Percentiles rank a stretch among this genome's conserved stretches.
These are phyloP conservation scores for Drosophila mulleri DNA, from an alignment of 2,888 invertebrate species.

Conservation along the genomic window DNA sequence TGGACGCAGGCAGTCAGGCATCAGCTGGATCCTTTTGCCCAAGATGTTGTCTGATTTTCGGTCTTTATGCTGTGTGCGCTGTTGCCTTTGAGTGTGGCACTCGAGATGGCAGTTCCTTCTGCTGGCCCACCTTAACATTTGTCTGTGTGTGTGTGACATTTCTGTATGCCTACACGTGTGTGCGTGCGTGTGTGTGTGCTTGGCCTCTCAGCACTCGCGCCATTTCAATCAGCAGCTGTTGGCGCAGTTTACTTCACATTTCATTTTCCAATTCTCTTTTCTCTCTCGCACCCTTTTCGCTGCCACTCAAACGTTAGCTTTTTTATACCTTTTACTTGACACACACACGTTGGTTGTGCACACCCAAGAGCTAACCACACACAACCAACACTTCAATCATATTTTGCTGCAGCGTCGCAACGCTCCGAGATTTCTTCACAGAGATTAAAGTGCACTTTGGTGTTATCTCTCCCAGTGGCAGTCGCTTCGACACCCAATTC, in stretches of 20 bases:
- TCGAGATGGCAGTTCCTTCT: constrained; percentile 16
- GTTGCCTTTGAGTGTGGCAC: constrained; percentile 55
- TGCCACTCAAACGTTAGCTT: constrained; percentile 60
- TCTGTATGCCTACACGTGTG: constrained; percentile 21
- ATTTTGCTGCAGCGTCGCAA: constrained; percentile 66
- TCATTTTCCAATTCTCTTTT: constrained; percentile 66
- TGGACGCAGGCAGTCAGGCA: constrained; percentile 23
- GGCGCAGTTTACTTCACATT: constrained; percentile 51
- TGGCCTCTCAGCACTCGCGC: constrained; percentile 27
- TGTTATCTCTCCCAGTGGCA: constrained; percentile 71
- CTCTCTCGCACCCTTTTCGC: background rate
- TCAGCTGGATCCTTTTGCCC: constrained; percentile 38
- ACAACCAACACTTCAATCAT: constrained; percentile 72
- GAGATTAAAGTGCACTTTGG: constrained; percentile 81
- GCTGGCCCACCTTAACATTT: background rate
- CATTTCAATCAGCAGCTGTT: constrained; percentile 77
- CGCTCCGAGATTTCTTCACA: constrained; percentile 71
- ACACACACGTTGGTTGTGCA: no score
- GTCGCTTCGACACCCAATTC: constrained; percentile 68
- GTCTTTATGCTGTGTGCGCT: constrained; percentile 69
- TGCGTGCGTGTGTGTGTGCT: constrained; percentile 46
- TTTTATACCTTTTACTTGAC: constrained; percentile 52
- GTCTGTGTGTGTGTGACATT: constrained; percentile 7
- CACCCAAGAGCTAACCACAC: constrained; percentile 9
- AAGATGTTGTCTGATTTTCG: constrained; percentile 80